phyloP scores from a whole-genome alignment of 2,113 vertebrate species.

The Neofelis nebulosa region DNA sequence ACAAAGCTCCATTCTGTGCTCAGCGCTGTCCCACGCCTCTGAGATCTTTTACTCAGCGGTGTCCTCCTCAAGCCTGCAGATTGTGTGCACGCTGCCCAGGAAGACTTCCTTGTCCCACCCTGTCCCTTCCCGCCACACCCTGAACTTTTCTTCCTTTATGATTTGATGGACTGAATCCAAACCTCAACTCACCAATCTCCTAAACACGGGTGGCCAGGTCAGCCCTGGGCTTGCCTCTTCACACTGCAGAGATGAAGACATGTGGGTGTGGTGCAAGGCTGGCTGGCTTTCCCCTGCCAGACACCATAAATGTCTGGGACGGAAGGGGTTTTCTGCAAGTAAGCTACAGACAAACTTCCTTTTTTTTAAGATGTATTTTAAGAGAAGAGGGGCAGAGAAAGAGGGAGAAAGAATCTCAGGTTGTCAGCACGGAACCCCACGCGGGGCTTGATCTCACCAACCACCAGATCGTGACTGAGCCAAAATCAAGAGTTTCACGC shows the following conservation, averaged over 20 bases:
- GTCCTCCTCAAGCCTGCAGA: neutral
- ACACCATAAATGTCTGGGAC: neutral
- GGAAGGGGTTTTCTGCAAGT: neutral
- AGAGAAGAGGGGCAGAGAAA: no score
- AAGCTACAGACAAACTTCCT: neutral
- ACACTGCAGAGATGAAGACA: neutral
- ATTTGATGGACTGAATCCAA: neutral
- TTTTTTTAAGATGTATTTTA: no score
- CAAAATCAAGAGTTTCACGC: no score
- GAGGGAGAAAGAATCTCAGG: no score
- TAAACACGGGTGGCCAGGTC: neutral
- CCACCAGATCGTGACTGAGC: no score
- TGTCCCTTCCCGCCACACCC: no score
- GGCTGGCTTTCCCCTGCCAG: neutral
- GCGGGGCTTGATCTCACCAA: no score
- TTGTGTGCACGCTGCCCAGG: neutral
- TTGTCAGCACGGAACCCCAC: no score
- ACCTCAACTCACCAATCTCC: neutral
- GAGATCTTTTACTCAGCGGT: neutral
- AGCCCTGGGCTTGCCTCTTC: neutral
- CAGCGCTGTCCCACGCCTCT: fast-evolving
- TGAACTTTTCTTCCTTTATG: neutral
- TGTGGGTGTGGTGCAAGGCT: neutral
- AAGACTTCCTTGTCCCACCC: neutral
- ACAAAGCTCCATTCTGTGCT: no score